These are phyloP conservation scores for Verasper variegatus DNA, from an alignment of 2,113 vertebrate species.

Conservation along the genomic window DNA sequence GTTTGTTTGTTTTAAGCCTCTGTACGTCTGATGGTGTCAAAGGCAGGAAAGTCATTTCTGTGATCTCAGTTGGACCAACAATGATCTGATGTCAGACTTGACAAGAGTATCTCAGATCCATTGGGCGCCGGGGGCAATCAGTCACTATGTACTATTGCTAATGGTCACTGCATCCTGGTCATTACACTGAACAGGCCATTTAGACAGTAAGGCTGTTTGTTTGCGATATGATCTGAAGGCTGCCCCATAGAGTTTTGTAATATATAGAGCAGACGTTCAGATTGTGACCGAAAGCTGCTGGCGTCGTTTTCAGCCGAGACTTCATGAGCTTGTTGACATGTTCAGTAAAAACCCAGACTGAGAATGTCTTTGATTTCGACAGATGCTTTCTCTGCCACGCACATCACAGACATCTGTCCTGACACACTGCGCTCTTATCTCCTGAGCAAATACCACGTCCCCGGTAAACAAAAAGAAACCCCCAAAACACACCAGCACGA, in stretches of 20 bases:
- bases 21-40: conserved; percentile 27
- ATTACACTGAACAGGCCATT: conserved; percentile 67
- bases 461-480: conserved; percentile 25
- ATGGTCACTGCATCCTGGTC: conserved; percentile 68
- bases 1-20: neutral
- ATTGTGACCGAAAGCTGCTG: conserved; percentile 16
- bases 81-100: conserved; percentile 43
- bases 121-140: conserved; percentile 41
- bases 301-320: conserved; percentile 8
- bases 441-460: conserved; percentile 12
- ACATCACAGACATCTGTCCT: neutral
- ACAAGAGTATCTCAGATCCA: conserved; percentile 39
- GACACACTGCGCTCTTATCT: conserved; percentile 48
- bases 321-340: conserved; percentile 32
- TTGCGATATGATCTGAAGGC: conserved; percentile 64
- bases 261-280: neutral
- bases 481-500: conserved; percentile 17
- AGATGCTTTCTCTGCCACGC: neutral
- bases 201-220: conserved; percentile 49
- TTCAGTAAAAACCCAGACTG: conserved; percentile 5
- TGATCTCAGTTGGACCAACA: conserved; percentile 41
- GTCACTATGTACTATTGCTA: conserved; percentile 56
- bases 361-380: neutral
- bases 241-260: conserved; percentile 34
- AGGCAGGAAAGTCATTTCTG: conserved; percentile 13